These are phyloP conservation scores for Drosophila nigrodunni DNA, from an alignment of 1,140 invertebrate species.

Conservation along the genomic window DNA sequence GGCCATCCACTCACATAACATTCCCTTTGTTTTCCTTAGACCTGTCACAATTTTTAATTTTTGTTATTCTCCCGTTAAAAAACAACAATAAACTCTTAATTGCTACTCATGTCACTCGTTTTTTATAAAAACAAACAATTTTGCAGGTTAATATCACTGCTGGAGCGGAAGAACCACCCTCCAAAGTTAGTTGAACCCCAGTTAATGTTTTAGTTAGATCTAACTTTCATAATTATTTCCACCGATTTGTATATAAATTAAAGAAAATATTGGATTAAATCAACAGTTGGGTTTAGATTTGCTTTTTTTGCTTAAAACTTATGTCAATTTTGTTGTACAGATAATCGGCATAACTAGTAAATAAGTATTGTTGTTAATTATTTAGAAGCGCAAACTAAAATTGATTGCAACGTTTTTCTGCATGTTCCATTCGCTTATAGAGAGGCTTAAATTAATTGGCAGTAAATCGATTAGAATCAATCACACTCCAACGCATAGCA, in stretches of 20 bases:
- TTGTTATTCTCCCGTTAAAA: conserved; percentile 4
- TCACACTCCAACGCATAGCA: conserved; percentile 14
- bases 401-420: conserved; percentile 20
- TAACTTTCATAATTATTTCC: conserved; percentile 9
- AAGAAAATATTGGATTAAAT: background rate
- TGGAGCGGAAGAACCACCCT: conserved; percentile 83
- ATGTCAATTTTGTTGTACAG: conserved; percentile 13
- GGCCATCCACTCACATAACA: background rate
- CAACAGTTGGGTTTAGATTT: conserved; percentile 16
- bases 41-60: conserved; percentile 5
- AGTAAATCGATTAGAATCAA: conserved; percentile 28
- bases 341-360: conserved; percentile 3
- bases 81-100: background rate
- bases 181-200: conserved; percentile 78
- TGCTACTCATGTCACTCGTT: conserved; percentile 8
- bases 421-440: conserved; percentile 33
- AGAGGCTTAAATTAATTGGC: conserved; percentile 29
- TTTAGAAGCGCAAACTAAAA: conserved; percentile 9
- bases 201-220: conserved; percentile 1
- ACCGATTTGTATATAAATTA: conserved; percentile 3
- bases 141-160: conserved; percentile 84
- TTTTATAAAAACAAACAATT: conserved; percentile 44
- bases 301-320: conserved; percentile 1
- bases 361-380: conserved; percentile 21
- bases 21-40: background rate